Base-by-base conservation (phyloP, 2,888 invertebrate genomes). In the Pyralis farinalis region DNA sequence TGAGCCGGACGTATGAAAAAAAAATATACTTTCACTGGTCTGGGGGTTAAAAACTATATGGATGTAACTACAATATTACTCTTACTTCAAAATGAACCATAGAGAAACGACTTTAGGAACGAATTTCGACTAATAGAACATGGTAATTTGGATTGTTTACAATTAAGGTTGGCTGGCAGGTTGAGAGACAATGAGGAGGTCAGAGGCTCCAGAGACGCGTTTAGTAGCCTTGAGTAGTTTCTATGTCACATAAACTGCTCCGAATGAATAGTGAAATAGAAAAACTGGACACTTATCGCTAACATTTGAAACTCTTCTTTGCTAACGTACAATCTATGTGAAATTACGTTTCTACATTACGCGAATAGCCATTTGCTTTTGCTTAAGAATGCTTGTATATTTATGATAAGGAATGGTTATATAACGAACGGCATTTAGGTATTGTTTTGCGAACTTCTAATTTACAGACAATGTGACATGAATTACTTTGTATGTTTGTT, bases 11-110 rank as follows among this genome's bases (percentile, higher is more conserved):
- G 64, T 68, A 66, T 63, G 67, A 65, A 63, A 72, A 75, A 78
- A 77, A 76, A 77, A 72, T 73, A 63, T 51, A 85, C 87, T 87
- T 87, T 87, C 87, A 81, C 87, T 84, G 70, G 57, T 60, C 47
- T 51, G 43, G 51, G 49, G 58, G 49, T 59, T 54, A 33, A 55
- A 66, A 76, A 64, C 34, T 69, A 52, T 51, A 36, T 31, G 33
- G 33, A 40, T 11, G 22, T 49, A 63, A 59, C 41, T 10, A 12
- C 32, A 37, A 40, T 16, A 30, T 31, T 12, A n/a, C n/a, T 5
- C 29, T 6, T 40, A 57, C 3, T 29, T 38, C 12, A 73, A 50
- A 51, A 35, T 50, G 38, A 36, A 40, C 52, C 46, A 47, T 69
- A 58, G 8, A 0, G 0, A 0, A 0, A 0, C 11, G 0, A 1